Base-by-base conservation (phyloP, 1,140 invertebrate species). In the Orchestia grillus region DNA sequence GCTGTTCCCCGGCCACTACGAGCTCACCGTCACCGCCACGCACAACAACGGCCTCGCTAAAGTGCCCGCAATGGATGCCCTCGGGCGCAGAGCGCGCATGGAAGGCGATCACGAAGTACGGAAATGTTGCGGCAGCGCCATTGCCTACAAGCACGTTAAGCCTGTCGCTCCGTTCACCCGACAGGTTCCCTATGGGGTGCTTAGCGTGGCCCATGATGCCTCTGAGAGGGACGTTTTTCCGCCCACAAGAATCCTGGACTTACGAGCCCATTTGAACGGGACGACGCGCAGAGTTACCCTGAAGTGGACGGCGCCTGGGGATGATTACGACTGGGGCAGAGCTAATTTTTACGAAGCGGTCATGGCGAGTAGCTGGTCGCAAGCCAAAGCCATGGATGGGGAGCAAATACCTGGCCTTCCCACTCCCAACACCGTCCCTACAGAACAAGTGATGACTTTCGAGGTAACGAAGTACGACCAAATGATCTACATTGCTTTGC, bases 401-500 rank as follows among this genome's bases (percentile, higher is more conserved):
- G 96, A 97, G 16, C 96, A 96, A n/a, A 94, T 97, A 41, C 90
- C 90, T 42, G 96, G 96, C 40, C 96, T 97, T 95, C 96, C 96
- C 19, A 95, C 96, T 23, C 96, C 96, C 42, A 87, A 96, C 87
- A 95, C 95, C 44, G 96, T 96, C 44, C 96, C 96, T 41, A 96
- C 96, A 15, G 96, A 97, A n/a, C 96, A 96, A 88, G 96, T 95
- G 19, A 95, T 97, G 53, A 92, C 96, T 4, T 87, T 96, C n/a
- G 96, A 96, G 41, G 94, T 96, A 19, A 96, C 96, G 45, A 96
- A 96, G n/a, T 97, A 96, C 87, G 96, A 97, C 57, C 96, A 97
- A 47, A 96, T 97, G 88, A 96, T 96, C 28, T 98, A 97, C 96
- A 97, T 98, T 96, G 97, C 98, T 44, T 97, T 98, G 6, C 97